Evolutionary conservation across 2,888 invertebrate species (phyloP).

Genomic region (Exocentrus adspersus): DNA sequence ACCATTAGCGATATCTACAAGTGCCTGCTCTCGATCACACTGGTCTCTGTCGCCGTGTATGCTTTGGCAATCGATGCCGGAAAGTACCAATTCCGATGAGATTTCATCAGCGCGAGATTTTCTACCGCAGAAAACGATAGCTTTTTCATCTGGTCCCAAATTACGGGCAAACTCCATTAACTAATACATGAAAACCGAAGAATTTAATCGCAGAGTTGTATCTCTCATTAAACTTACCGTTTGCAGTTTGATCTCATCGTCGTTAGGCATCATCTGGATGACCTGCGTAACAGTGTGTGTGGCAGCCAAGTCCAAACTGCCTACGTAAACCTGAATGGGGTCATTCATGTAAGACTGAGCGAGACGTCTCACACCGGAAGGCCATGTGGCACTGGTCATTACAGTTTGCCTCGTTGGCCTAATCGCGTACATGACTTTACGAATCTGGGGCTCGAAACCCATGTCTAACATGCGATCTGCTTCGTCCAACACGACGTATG

Average conservation of each 20-base stretch:
- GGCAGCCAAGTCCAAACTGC: conserved; percentile 87
- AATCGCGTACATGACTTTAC: conserved; percentile 81
- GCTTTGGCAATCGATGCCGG: conserved; percentile 77
- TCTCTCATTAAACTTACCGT: conserved; percentile 62
- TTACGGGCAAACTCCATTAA: conserved; percentile 75
- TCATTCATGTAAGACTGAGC: conserved; percentile 89
- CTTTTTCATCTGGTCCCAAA: conserved; percentile 82
- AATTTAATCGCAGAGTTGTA: too few species aligned
- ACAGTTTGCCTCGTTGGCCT: conserved; percentile 93
- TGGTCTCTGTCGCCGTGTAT: conserved; percentile 91
- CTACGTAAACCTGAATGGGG: conserved; percentile 91
- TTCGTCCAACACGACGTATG: conserved; percentile 93
- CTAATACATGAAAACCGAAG: conserved; percentile 56
- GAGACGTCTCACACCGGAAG: conserved; percentile 83
- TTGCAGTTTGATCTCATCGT: conserved; percentile 73
- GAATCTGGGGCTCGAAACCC: conserved; percentile 90
- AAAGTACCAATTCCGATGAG: conserved; percentile 79
- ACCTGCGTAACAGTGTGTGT: conserved; percentile 88
- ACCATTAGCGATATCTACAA: conserved; percentile 84
- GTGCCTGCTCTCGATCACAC: conserved; percentile 80
- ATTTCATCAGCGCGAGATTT: conserved; percentile 87
- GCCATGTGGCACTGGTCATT: conserved; percentile 98
- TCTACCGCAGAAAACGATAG: conserved; percentile 90
- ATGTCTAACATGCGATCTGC: conserved; percentile 89
- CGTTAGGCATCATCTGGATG: conserved; percentile 78